Conservation (phyloP, 2,113 vertebrate species). For the Megaleporinus macrocephalus region DNA sequence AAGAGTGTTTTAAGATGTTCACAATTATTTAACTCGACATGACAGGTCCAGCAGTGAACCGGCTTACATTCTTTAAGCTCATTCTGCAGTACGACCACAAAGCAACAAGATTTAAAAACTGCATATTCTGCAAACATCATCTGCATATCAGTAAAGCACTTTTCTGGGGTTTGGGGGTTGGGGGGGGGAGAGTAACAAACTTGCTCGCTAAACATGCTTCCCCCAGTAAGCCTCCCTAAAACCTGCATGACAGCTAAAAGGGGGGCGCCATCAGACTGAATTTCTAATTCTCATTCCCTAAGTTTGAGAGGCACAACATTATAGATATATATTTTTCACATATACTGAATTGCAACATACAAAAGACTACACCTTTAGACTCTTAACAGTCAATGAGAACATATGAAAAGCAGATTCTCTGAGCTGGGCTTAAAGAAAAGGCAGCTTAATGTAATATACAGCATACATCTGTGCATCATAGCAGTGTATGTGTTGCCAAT, state of each 20-base stretch:
- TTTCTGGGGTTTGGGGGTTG: neutral
- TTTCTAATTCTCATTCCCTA: neutral
- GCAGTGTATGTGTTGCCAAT: neutral
- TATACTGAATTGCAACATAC: neutral
- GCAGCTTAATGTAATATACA: slow-evolving; percentile 23
- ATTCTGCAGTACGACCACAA: slow-evolving; percentile 22
- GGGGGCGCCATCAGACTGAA: neutral
- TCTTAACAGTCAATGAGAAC: neutral
- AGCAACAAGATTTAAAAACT: neutral
- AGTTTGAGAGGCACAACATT: neutral
- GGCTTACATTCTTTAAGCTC: slow-evolving; percentile 69
- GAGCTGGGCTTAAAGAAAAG: neutral
- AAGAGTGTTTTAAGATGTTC: neutral
- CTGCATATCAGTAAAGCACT: neutral
- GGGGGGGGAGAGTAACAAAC: neutral
- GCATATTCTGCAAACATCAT: neutral
- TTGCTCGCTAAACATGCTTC: neutral
- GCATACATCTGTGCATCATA: slow-evolving; percentile 32
- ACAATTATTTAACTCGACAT: neutral
- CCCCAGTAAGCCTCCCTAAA: neutral
- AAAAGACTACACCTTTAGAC: neutral
- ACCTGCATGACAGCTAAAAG: neutral
- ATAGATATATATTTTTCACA: neutral
- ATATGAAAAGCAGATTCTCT: neutral
- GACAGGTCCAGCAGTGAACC: slow-evolving; percentile 56